phyloP scores from a whole-genome alignment of 2,113 vertebrate species.

The Cynoglossus semilaevis region DNA sequence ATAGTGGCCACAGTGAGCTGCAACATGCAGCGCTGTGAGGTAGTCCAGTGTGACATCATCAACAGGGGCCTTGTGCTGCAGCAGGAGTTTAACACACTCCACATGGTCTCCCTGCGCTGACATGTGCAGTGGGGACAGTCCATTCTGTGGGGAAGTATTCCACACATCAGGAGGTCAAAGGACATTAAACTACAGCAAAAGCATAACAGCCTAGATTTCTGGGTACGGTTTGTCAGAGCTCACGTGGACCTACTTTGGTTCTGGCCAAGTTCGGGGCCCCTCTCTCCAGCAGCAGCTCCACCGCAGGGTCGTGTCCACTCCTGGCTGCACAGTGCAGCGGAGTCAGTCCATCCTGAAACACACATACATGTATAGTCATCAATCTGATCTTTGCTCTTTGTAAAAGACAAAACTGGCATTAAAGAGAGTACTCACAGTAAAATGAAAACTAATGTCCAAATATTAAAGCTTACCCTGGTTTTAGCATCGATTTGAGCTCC shows the following conservation, averaged over 20 bases:
- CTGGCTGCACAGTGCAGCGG: conserved; percentile 95
- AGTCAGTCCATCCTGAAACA: conserved; percentile 89
- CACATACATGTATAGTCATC: not conserved
- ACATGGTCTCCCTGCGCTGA: conserved; percentile 96
- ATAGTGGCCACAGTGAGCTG: conserved; percentile 97
- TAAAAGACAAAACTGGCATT: not conserved
- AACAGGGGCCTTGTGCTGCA: conserved; percentile 93
- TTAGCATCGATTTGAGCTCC: conserved; percentile 97
- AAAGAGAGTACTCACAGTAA: not conserved
- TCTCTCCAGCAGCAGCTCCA: conserved; percentile 90
- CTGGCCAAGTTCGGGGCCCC: conserved; percentile 92
- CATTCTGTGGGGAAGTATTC: conserved; percentile 78
- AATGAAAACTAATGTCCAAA: not conserved
- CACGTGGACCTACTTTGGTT: conserved; percentile 82
- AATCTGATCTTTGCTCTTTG: not conserved
- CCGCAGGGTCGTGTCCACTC: conserved; percentile 91
- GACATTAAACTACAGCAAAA: not conserved
- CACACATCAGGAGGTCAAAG: too few relatives aligned
- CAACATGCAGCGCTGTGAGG: conserved; percentile 93
- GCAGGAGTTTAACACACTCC: conserved; percentile 92
- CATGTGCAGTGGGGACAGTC: conserved; percentile 96
- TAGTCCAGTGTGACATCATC: conserved; percentile 97
- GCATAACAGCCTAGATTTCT: not conserved
- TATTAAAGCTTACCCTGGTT: conserved; percentile 83
- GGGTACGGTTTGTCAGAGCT: not conserved